These are phyloP conservation scores for Drosophila subsilvestris DNA, from an alignment of 2,888 invertebrate genomes.

Conservation along the genomic window DNA sequence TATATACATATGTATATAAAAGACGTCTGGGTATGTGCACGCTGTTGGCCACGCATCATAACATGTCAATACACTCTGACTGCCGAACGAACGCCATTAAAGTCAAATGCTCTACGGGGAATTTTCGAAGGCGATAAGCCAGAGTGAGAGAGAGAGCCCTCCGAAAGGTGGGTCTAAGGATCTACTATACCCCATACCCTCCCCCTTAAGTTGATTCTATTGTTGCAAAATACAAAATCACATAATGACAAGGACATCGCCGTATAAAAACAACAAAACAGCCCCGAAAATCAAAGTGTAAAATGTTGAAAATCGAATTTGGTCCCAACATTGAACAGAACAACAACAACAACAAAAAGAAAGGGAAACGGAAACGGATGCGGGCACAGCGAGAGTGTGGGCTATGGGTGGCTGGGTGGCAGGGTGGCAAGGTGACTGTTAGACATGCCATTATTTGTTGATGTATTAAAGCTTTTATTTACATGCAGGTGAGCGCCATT, in stretches of 20 bases:
- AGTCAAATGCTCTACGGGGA: slow-evolving; percentile 78
- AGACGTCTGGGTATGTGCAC: slow-evolving; percentile 15
- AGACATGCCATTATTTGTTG: slow-evolving; percentile 71
- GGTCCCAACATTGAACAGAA: slow-evolving; percentile 33
- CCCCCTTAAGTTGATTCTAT: slow-evolving; percentile 13
- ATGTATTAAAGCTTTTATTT: slow-evolving; percentile 73
- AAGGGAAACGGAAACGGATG: slow-evolving; percentile 47
- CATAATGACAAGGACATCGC: slow-evolving; percentile 55
- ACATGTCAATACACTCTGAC: slow-evolving; percentile 76
- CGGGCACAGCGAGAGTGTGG: slow-evolving; percentile 8
- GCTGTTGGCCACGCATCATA: slow-evolving; percentile 75
- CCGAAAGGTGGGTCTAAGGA: slow-evolving; percentile 30
- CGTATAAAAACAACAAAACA: slow-evolving; percentile 27
- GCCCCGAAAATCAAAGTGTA: slow-evolving; percentile 59
- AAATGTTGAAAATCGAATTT: slow-evolving; percentile 79
- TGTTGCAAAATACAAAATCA: slow-evolving; percentile 54
- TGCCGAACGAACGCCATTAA: slow-evolving; percentile 72
- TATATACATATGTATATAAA: slow-evolving; percentile 6
- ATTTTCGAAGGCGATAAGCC: slow-evolving; percentile 51
- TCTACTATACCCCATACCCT: slow-evolving; percentile 7
- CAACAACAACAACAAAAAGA: too few relatives aligned
- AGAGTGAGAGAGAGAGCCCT: slow-evolving; percentile 11
- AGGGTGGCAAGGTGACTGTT: slow-evolving; percentile 38
- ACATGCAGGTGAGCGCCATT: slow-evolving; percentile 75
- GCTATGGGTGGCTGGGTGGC: slow-evolving; percentile 5